These are phyloP conservation scores for Camelus dromedarius DNA, from an alignment of 2,113 vertebrate species.

Conservation along the genomic window DNA sequence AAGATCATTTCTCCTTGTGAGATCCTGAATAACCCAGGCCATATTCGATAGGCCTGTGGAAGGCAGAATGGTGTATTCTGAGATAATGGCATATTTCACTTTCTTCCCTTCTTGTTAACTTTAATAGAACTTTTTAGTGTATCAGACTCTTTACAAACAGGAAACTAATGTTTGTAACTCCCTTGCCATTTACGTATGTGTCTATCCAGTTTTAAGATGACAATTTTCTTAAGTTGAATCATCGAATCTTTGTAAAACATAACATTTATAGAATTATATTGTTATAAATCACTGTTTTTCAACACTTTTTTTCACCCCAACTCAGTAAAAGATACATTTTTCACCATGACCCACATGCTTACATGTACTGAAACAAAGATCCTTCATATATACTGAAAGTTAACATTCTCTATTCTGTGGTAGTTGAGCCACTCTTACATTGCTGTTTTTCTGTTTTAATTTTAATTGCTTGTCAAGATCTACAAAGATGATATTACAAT, in stretches of 20 bases:
- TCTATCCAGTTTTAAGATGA: not conserved
- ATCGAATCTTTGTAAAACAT: not conserved
- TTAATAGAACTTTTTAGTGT: not conserved
- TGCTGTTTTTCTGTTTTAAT: conserved; percentile 18
- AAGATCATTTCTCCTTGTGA: not conserved
- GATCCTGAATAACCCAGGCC: not conserved
- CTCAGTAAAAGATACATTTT: not conserved
- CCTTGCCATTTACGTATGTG: not conserved
- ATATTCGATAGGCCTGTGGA: not conserved
- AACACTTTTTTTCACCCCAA: conserved; percentile 1
- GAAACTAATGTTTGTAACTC: conserved; percentile 23
- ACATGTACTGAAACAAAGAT: not conserved
- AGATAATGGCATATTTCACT: not conserved
- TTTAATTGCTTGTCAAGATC: not conserved
- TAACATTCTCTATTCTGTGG: not conserved
- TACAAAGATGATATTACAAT: not conserved
- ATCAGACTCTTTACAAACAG: not conserved
- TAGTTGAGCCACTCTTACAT: not conserved
- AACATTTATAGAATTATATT: conserved; percentile 29
- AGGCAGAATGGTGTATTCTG: not conserved
- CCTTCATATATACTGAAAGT: not conserved
- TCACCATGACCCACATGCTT: not conserved
- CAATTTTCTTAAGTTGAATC: conserved; percentile 2
- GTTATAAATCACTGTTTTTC: not conserved
- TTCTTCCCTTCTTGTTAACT: not conserved